A percentile compares a stretch with the other conserved stretches of the same genome.
Conservation (phyloP, 2,113 vertebrate genomes). For the Lepus europaeus region DNA sequence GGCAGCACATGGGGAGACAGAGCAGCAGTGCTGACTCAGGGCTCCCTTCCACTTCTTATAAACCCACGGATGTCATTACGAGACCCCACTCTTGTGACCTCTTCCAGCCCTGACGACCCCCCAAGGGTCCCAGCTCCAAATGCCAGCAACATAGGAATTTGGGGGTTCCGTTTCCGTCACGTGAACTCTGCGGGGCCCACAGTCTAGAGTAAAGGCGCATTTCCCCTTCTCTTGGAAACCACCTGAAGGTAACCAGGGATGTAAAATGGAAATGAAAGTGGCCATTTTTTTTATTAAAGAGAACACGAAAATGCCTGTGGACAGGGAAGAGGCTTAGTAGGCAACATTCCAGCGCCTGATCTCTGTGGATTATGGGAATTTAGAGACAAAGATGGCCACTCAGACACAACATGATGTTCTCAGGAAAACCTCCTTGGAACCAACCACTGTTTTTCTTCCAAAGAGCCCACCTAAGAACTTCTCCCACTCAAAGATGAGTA, state of each 20-base stretch:
- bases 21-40: too few relatives aligned
- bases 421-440: background rate
- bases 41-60: too few relatives aligned
- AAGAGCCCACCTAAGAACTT: background rate
- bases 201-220: background rate
- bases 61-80: too few relatives aligned
- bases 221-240: background rate
- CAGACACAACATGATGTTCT: fast-evolving
- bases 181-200: too few relatives aligned
- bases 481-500: background rate
- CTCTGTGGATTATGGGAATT: background rate
- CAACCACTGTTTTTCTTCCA: background rate
- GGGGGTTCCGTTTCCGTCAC: too few relatives aligned
- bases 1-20: too few relatives aligned
- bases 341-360: background rate
- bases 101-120: too few relatives aligned
- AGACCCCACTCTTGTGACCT: too few relatives aligned
- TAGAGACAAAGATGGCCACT: too few relatives aligned
- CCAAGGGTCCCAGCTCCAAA: too few relatives aligned
- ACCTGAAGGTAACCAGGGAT: background rate
- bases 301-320: background rate
- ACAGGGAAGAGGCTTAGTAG: too few relatives aligned
- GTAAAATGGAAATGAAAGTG: background rate
- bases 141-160: too few relatives aligned
- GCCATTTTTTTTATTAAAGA: background rate